phyloP scores from a whole-genome alignment of 2,113 vertebrate genomes.

The Patagioenas fasciata region DNA sequence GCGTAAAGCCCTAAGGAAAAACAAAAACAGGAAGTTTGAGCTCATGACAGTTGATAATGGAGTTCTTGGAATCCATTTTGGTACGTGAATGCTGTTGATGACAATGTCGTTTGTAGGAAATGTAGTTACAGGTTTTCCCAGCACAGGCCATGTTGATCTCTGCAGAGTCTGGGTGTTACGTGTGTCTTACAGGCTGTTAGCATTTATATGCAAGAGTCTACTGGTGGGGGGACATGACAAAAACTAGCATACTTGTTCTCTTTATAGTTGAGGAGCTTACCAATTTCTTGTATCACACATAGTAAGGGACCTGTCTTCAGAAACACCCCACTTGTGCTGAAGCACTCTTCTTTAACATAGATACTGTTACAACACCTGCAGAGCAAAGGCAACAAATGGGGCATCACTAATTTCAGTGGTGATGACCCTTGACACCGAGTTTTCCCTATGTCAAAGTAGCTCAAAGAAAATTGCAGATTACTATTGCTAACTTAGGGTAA shows the following conservation, averaged over 20 bases:
- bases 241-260: not conserved
- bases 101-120: not conserved
- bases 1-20: not conserved
- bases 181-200: not conserved
- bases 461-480: not conserved
- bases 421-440: not conserved
- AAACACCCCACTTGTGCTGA: not conserved
- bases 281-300: not conserved
- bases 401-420: not conserved
- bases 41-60: not conserved
- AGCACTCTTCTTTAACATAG: not conserved
- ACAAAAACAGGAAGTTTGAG: not conserved
- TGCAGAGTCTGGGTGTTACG: not conserved
- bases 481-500: not conserved
- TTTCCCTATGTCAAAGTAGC: not conserved
- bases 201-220: not conserved
- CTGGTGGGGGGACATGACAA: too few relatives aligned
- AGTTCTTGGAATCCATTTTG: not conserved
- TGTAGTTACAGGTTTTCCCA: not conserved
- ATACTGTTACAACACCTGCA: not conserved
- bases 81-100: not conserved
- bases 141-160: not conserved
- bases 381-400: not conserved
- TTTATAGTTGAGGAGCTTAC: not conserved
- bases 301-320: not conserved